Base-by-base conservation (phyloP, 2,113 vertebrate genomes). In the Mormoops blainvillei region DNA sequence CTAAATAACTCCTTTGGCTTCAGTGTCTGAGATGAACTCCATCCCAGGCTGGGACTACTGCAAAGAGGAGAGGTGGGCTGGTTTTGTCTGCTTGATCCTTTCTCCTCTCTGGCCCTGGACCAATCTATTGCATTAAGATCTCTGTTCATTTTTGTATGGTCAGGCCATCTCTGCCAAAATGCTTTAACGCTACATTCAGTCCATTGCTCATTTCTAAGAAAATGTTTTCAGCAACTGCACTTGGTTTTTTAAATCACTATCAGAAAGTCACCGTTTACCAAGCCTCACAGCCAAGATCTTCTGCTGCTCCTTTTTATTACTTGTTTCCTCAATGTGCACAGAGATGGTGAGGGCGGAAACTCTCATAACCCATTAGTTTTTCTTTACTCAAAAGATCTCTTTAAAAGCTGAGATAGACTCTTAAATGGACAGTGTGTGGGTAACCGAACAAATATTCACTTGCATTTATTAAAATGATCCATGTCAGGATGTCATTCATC, bases 1-100 rank as follows among this genome's bases (percentile, higher is more conserved):
- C 84, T 86, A 96, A 96, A 92, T 96, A 54, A 87, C 74, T 89
- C 45, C 68, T 88, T 91, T 48, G 94, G 43, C 36, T 63, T 52
- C 43, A n/a, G 81, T 3, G 14, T 89, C 82, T 85, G 41, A 93
- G 10, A 36, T 20, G 36, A 7, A 19, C 84, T 68, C 48, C 78
- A 41, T 85, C 24, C 31, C 85, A 28, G 36, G 54, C 88, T 52
- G 36, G 36, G 20, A 68, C 19, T 56, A 26, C n/a, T 48, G 73
- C 11, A 84, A 50, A 77, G 15, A 71, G 20, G 63, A 84, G 41
- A 86, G 41, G 20, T 38, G 43, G 10, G 28, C 13, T 52, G 48
- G 5, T 74, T 94, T 31, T 74, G 7, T 70, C 50, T 41, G 6
- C 48, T 15, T 61, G 38, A 22, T 76, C 36, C 74, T 86, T 56